Evolutionary conservation across 2,888 invertebrate genomes (phyloP).

Genomic region (Amorpha juglandis): DNA sequence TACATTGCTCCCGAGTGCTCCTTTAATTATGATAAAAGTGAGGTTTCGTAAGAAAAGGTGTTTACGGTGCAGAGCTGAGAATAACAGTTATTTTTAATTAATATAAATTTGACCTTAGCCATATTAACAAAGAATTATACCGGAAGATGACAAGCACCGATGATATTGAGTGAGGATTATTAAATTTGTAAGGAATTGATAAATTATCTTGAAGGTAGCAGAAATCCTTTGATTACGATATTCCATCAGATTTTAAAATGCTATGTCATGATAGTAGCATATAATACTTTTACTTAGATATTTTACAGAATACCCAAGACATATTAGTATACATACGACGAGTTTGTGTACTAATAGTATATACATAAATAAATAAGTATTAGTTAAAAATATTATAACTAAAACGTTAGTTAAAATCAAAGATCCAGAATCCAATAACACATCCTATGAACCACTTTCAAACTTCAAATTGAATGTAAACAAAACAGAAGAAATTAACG

Average conservation of each 20-base stretch:
- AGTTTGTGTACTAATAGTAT: no score
- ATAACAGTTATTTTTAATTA: no score
- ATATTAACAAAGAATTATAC: background rate
- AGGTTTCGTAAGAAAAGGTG: no score
- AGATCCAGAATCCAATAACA: background rate
- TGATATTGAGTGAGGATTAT: background rate
- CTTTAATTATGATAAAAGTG: no score
- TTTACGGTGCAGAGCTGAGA: no score
- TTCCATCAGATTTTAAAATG: constrained; percentile 9
- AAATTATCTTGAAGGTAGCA: background rate
- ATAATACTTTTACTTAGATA: background rate
- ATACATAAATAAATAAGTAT: no score
- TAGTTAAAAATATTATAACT: no score
- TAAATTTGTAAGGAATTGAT: background rate
- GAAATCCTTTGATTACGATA: background rate
- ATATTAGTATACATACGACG: no score
- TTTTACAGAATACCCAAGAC: no score
- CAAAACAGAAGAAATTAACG: constrained; percentile 31
- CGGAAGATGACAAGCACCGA: constrained; percentile 2
- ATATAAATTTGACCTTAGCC: background rate
- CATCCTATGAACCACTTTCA: background rate
- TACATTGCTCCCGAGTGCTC: no score
- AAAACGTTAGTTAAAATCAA: background rate
- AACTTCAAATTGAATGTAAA: constrained; percentile 6
- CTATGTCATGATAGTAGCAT: background rate